A percentile compares a stretch with the other conserved stretches of the same genome.
Conservation (phyloP, 1,140 invertebrate species). For the Chironomus tepperi region DNA sequence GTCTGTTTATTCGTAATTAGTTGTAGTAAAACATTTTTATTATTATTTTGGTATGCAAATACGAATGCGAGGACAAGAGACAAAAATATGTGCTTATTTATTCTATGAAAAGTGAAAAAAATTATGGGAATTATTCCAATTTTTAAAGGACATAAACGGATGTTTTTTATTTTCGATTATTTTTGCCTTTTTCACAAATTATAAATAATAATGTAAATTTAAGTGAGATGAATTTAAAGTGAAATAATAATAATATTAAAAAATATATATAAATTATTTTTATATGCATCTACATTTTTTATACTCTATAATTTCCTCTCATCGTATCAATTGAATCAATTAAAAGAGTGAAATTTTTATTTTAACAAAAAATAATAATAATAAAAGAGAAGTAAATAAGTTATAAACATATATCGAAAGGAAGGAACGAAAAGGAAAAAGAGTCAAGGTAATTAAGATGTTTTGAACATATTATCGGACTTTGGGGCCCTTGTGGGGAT, state of each 20-base stretch:
- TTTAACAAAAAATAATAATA: background rate
- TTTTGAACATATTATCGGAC: too few species aligned
- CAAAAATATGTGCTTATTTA: background rate
- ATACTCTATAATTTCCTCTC: too few species aligned
- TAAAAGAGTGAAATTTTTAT: background rate
- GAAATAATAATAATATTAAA: background rate
- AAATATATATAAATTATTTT: slow-evolving; percentile 8
- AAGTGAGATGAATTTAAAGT: background rate
- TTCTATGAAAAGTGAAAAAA: background rate
- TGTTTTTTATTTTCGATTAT: background rate
- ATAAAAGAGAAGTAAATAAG: background rate
- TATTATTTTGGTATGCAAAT: background rate
- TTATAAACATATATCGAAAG: background rate
- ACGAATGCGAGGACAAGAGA: too few species aligned
- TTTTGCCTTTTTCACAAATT: background rate
- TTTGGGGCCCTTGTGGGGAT: too few species aligned
- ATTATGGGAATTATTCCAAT: slow-evolving; percentile 9
- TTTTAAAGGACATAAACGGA: background rate
- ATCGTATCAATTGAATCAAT: too few species aligned
- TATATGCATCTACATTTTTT: background rate
- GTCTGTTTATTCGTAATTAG: background rate
- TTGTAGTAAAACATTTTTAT: background rate
- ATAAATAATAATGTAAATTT: background rate
- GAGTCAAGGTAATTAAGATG: background rate
- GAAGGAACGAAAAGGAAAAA: background rate